phyloP scores from a whole-genome alignment of 2,888 invertebrate species.

The Heterodera filipjevi region DNA sequence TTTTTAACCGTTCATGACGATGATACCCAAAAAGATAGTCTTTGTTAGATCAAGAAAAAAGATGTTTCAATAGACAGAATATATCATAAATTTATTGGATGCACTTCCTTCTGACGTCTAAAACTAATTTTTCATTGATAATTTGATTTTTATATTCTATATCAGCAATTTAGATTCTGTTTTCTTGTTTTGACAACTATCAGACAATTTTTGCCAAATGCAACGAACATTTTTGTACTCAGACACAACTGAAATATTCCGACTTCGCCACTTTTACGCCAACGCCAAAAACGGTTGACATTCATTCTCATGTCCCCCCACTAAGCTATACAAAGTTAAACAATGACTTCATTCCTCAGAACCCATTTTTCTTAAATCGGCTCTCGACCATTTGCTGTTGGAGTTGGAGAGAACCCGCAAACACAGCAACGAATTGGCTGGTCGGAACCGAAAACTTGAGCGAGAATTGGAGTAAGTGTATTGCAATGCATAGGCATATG shows the following conservation, averaged over 20 bases:
- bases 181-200: neutral
- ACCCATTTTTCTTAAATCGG: neutral
- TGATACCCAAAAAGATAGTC: no score
- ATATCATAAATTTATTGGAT: no score
- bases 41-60: no score
- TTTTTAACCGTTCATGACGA: no score
- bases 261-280: constrained; percentile 5
- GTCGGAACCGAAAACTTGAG: neutral
- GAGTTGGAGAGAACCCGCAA: neutral
- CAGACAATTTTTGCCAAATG: neutral
- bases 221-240: constrained; percentile 25
- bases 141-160: no score
- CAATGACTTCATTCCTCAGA: neutral
- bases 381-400: neutral
- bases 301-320: neutral
- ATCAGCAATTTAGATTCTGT: no score
- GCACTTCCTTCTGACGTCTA: no score
- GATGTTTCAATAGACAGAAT: no score
- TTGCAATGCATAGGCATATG: neutral
- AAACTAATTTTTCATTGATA: no score
- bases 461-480: neutral
- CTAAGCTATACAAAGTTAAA: neutral
- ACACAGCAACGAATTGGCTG: constrained; percentile 13
- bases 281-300: neutral
- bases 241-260: neutral